Conservation (phyloP, 2,113 vertebrate genomes). For the Callipepla californica region DNA sequence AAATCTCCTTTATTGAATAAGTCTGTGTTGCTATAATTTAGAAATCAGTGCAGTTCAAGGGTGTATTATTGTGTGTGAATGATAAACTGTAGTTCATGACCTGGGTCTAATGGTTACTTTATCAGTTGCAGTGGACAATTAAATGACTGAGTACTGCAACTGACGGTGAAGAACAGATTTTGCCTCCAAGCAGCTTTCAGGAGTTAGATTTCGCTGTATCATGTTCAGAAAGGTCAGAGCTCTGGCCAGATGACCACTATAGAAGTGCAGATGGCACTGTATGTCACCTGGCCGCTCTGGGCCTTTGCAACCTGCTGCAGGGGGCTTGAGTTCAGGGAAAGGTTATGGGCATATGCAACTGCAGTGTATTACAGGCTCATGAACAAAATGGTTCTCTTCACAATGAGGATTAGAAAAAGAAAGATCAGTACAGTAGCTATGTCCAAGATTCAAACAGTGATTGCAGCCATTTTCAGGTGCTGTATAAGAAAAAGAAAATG, state of each 20-base stretch:
- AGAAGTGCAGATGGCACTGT: constrained; percentile 80
- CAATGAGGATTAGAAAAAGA: constrained; percentile 9
- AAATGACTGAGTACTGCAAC: constrained; percentile 75
- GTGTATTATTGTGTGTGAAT: constrained; percentile 61
- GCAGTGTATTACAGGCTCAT: constrained; percentile 1
- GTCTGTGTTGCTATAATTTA: constrained; percentile 29
- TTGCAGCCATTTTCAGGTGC: neutral
- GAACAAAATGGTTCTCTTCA: constrained; percentile 18
- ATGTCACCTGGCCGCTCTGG: constrained; percentile 80
- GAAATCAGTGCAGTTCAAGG: constrained; percentile 7
- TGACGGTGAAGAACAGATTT: constrained; percentile 83
- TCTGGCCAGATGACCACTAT: constrained; percentile 84
- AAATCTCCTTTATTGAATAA: constrained; percentile 24
- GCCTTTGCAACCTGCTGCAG: constrained; percentile 79
- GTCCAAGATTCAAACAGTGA: neutral
- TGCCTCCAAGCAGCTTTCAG: constrained; percentile 83
- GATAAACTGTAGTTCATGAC: constrained; percentile 77
- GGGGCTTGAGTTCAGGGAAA: constrained; percentile 79
- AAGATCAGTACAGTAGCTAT: neutral
- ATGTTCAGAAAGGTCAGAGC: constrained; percentile 84
- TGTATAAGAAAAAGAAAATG: neutral
- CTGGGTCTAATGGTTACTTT: constrained; percentile 81
- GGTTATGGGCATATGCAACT: constrained; percentile 76
- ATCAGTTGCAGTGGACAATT: constrained; percentile 81
- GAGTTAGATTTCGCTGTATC: constrained; percentile 85